Conservation (phyloP, 2,888 invertebrate genomes). For the Ectemnius lituratus region DNA sequence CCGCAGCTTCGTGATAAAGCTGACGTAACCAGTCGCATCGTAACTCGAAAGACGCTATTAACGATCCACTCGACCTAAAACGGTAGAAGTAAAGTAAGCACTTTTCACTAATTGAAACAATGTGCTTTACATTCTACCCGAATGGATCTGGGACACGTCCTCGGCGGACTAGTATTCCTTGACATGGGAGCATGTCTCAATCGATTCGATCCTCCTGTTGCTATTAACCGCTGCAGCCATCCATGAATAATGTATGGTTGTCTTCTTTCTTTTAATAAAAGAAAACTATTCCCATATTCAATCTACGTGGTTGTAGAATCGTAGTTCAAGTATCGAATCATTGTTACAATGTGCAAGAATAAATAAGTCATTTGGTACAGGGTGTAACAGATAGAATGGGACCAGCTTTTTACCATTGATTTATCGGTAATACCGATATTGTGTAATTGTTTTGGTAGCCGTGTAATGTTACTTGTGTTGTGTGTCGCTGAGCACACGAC, state of each 20-base stretch:
- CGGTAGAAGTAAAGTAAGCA: not conserved
- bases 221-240: slow-evolving; percentile 12
- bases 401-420: too few species aligned
- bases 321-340: too few species aligned
- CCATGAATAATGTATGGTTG: not conserved
- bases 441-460: too few species aligned
- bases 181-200: slow-evolving; percentile 39
- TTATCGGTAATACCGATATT: too few species aligned
- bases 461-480: too few species aligned
- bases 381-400: too few species aligned
- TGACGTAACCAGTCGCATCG: not conserved
- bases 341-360: too few species aligned
- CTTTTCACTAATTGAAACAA: not conserved
- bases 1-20: not conserved
- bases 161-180: slow-evolving; percentile 34
- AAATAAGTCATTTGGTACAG: too few species aligned
- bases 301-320: too few species aligned
- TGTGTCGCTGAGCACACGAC: too few species aligned
- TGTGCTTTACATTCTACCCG: not conserved
- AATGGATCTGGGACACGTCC: slow-evolving; percentile 16
- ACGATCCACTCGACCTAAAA: not conserved
- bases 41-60: not conserved
- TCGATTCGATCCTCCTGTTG: slow-evolving; percentile 18
- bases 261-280: not conserved
- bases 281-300: too few species aligned